Conservation (phyloP, 2,888 invertebrate genomes). For the Kuschelorhynchus macadamiae region DNA sequence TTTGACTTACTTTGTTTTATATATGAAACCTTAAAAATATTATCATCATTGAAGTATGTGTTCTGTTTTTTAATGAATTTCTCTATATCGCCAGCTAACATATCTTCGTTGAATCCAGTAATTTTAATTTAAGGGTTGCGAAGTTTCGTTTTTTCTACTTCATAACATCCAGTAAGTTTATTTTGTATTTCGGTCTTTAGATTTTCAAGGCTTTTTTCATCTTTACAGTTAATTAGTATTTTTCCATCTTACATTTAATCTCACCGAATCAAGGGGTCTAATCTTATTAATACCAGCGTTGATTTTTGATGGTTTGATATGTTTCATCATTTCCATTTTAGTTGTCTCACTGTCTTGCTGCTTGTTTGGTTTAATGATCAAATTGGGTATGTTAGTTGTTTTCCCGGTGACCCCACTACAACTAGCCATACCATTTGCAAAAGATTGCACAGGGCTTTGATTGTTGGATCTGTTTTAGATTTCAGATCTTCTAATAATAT, state of each 20-base stretch:
- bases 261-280: background rate
- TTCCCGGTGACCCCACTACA: no score
- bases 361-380: constrained; percentile 1
- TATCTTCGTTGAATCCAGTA: background rate
- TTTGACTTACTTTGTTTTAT: constrained; percentile 1
- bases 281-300: background rate
- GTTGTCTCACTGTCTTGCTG: background rate
- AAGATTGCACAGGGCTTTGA: no score
- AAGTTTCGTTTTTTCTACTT: constrained; percentile 1
- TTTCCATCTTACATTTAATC: no score
- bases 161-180: background rate
- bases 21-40: background rate
- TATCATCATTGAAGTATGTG: background rate
- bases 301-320: background rate
- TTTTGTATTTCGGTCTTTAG: background rate
- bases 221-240: background rate
- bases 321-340: background rate
- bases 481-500: background rate
- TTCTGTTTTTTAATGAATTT: background rate
- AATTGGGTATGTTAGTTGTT: background rate
- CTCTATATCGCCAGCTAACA: background rate
- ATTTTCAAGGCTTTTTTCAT: background rate
- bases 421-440: no score
- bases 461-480: background rate
- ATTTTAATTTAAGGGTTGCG: background rate